Conservation (phyloP, 1,140 invertebrate genomes). For the Hestina assimilis region DNA sequence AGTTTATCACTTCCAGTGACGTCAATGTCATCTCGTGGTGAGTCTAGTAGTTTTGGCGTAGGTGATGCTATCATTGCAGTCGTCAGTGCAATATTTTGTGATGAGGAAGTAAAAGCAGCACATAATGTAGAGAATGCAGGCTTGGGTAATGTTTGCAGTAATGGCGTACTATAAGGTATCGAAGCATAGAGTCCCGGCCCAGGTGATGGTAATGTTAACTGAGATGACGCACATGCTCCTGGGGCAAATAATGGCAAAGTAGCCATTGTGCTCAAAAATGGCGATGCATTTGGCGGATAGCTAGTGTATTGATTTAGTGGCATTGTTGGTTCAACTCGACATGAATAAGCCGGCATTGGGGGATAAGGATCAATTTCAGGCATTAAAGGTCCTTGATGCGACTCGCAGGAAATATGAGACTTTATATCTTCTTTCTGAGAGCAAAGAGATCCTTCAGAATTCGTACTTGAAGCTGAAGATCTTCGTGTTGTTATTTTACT, state of each 20-base stretch:
- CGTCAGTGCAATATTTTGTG: constrained; percentile 87
- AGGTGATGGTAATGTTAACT: constrained; percentile 82
- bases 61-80: constrained; percentile 84
- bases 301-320: constrained; percentile 71
- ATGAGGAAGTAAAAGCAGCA: constrained; percentile 87
- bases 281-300: constrained; percentile 76
- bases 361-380: constrained; percentile 69
- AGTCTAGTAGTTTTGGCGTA: constrained; percentile 68
- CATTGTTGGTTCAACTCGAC: constrained; percentile 71
- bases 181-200: constrained; percentile 81
- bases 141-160: constrained; percentile 49
- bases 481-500: constrained; percentile 84
- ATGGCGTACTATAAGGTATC: constrained; percentile 76
- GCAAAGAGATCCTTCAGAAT: constrained; percentile 80
- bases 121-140: constrained; percentile 78
- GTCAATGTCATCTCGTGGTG: constrained; percentile 66
- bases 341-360: constrained; percentile 73
- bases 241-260: constrained; percentile 80
- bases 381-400: constrained; percentile 57
- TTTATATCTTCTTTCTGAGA: constrained; percentile 70
- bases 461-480: constrained; percentile 84
- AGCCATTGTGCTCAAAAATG: constrained; percentile 80
- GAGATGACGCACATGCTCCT: constrained; percentile 71
- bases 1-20: constrained; percentile 65
- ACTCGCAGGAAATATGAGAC: constrained; percentile 50